Conservation (phyloP, 2,113 vertebrate species). For the Gasterosteus nipponicus region DNA sequence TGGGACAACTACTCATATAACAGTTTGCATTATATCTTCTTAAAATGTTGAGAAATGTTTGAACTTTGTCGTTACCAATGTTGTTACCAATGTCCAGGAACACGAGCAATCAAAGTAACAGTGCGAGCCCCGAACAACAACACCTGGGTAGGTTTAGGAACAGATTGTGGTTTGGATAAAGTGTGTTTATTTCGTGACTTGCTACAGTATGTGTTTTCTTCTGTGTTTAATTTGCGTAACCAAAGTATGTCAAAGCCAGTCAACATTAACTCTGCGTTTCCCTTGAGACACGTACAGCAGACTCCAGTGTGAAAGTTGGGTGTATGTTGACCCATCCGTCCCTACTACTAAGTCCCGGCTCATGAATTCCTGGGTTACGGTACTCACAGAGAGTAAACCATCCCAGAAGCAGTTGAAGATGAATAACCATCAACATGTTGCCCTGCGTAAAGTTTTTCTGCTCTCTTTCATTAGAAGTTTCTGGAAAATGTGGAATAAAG, state of each 20-base stretch:
- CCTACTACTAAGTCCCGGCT: not conserved
- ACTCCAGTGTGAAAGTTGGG: not conserved
- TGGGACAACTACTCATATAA: not conserved
- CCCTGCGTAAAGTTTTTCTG: constrained; percentile 22
- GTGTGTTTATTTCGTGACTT: not conserved
- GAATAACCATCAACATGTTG: not conserved
- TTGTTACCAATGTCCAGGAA: too few species aligned
- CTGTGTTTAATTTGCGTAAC: not conserved
- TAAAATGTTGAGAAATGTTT: too few species aligned
- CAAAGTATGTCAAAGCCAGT: not conserved
- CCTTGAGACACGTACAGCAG: not conserved
- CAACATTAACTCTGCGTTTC: not conserved
- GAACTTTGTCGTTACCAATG: too few species aligned
- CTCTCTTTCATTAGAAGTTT: constrained; percentile 41
- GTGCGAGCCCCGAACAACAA: too few species aligned
- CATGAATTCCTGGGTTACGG: not conserved
- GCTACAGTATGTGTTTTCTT: not conserved
- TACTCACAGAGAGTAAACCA: not conserved
- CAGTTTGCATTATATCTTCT: too few species aligned
- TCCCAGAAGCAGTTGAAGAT: not conserved
- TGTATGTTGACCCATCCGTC: not conserved
- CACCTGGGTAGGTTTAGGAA: too few species aligned
- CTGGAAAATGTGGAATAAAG: constrained; percentile 43
- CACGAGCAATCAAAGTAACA: too few species aligned
- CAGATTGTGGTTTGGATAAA: too few species aligned